These are phyloP conservation scores for Tetramorium bicarinatum DNA, from an alignment of 2,888 invertebrate species.

Conservation along the genomic window DNA sequence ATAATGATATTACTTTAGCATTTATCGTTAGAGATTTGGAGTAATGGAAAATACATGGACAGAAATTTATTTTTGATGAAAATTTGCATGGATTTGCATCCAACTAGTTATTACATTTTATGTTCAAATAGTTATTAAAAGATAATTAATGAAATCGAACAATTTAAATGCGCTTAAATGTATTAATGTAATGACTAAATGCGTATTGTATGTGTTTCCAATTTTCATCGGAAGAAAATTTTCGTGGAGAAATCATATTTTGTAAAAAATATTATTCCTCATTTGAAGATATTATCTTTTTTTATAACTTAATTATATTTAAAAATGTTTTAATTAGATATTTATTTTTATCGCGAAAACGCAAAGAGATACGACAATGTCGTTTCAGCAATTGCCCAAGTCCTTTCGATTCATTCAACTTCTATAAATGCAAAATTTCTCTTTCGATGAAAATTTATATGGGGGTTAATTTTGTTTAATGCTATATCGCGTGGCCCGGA, in stretches of 20 bases:
- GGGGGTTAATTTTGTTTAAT: constrained; percentile 28
- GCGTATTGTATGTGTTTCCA: neutral
- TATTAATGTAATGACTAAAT: neutral
- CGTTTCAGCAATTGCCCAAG: neutral
- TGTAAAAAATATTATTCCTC: neutral
- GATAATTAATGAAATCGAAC: constrained; percentile 7
- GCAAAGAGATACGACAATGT: neutral
- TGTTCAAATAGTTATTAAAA: constrained; percentile 4
- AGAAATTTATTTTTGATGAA: constrained; percentile 12
- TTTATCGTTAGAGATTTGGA: neutral
- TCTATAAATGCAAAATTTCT: constrained; percentile 5
- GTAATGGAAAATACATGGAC: neutral
- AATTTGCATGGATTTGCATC: constrained; percentile 10
- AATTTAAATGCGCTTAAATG: neutral
- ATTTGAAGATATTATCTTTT: neutral
- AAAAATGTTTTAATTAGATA: neutral
- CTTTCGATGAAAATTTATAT: constrained; percentile 28
- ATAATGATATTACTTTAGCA: neutral
- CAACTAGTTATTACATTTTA: constrained; percentile 11
- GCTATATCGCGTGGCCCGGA: neutral
- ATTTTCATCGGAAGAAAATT: neutral
- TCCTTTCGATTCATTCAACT: neutral
- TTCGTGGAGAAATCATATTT: neutral
- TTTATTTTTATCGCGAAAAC: neutral
- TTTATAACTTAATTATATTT: neutral